These are phyloP conservation scores for Petromus typicus DNA, from an alignment of 2,113 vertebrate genomes.

Conservation along the genomic window DNA sequence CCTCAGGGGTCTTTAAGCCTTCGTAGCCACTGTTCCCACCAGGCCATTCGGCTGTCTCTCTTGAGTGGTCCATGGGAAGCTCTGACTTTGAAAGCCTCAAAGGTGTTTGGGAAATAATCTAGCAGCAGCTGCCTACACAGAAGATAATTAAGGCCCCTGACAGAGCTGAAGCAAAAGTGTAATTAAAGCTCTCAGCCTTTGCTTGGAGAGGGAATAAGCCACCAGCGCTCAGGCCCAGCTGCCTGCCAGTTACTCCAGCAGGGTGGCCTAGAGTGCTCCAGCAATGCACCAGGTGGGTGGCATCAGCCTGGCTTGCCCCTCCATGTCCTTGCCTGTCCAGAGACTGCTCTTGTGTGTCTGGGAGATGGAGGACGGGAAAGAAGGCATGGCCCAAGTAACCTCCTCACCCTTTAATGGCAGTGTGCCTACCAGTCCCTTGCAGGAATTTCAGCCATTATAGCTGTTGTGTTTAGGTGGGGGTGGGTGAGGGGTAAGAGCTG, in stretches of 20 bases:
- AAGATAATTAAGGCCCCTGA: background rate
- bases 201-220: background rate
- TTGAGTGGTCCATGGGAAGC: background rate
- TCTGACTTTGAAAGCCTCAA: slow-evolving; percentile 59
- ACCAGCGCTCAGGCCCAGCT: background rate
- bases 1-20: accelerated
- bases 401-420: background rate
- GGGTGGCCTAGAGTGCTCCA: accelerated
- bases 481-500: background rate
- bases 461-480: background rate
- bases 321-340: too few species aligned
- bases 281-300: accelerated
- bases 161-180: background rate
- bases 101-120: slow-evolving; percentile 45
- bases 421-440: background rate
- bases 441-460: background rate
- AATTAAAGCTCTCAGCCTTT: background rate
- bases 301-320: background rate
- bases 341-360: background rate
- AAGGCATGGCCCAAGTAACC: background rate
- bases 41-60: background rate
- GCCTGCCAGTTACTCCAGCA: background rate
- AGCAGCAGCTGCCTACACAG: background rate
- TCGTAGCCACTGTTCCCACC: background rate
- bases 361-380: background rate